These are phyloP conservation scores for Hepsetus odoe DNA, from an alignment of 2,113 vertebrate species.

Conservation along the genomic window DNA sequence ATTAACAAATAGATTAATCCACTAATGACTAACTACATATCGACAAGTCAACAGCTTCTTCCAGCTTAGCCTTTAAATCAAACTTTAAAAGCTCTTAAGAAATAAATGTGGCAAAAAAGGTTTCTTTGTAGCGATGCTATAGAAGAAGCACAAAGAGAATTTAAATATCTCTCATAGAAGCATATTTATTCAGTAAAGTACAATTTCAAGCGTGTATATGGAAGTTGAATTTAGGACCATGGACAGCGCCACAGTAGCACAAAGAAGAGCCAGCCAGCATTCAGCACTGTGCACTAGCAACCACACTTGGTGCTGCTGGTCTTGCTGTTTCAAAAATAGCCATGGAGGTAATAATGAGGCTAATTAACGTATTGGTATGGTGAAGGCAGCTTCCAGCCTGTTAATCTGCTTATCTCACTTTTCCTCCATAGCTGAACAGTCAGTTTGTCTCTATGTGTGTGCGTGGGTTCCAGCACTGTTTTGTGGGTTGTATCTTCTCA, in stretches of 20 bases:
- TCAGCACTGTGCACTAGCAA: not conserved
- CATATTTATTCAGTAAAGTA: not conserved
- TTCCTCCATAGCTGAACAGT: slow-evolving; percentile 57
- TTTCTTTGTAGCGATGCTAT: not conserved
- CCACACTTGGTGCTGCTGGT: not conserved
- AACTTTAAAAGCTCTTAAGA: not conserved
- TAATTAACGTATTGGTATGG: slow-evolving; percentile 70
- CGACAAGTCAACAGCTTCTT: slow-evolving; percentile 18
- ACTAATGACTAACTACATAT: slow-evolving; percentile 41
- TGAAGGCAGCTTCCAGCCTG: slow-evolving; percentile 70
- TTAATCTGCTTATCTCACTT: slow-evolving; percentile 73
- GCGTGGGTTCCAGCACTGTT: slow-evolving; percentile 23
- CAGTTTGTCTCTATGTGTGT: slow-evolving; percentile 37
- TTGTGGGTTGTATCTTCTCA: slow-evolving; percentile 53
- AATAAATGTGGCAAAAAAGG: not conserved
- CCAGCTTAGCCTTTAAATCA: not conserved
- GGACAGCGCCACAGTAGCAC: slow-evolving; percentile 31
- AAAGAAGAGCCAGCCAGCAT: not conserved
- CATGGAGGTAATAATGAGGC: slow-evolving; percentile 63
- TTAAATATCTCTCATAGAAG: not conserved
- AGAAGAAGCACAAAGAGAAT: too few relatives aligned
- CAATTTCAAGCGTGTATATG: not conserved
- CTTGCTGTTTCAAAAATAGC: not conserved
- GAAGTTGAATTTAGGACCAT: slow-evolving; percentile 33
- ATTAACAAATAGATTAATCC: slow-evolving; percentile 44